phyloP scores from a whole-genome alignment of 2,113 vertebrate genomes.

The Syngnathus scovelli region DNA sequence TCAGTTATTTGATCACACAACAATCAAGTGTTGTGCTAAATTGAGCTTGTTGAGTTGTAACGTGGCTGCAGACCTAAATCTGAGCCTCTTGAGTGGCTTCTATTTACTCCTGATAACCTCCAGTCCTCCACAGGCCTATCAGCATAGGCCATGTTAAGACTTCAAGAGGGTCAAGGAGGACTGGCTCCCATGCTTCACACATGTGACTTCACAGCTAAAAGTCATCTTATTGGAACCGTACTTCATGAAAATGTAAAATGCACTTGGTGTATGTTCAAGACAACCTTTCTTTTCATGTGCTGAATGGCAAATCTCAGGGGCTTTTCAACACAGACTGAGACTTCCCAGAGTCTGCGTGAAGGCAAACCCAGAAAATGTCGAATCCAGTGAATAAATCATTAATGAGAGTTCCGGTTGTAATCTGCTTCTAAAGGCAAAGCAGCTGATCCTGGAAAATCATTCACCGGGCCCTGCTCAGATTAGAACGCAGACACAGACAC shows the following conservation, averaged over 20 bases:
- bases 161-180: slow-evolving; percentile 47
- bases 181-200: slow-evolving; percentile 9
- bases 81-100: slow-evolving; percentile 19
- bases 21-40: not conserved
- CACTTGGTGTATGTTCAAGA: not conserved
- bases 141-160: slow-evolving; percentile 31
- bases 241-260: slow-evolving; percentile 11
- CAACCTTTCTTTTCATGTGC: not conserved
- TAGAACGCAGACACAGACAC: slow-evolving; percentile 24
- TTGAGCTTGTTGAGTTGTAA: slow-evolving; percentile 25
- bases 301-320: slow-evolving; percentile 10
- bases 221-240: not conserved
- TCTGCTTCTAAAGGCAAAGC: slow-evolving; percentile 54
- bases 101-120: slow-evolving; percentile 63
- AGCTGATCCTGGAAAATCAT: slow-evolving; percentile 61
- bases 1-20: not conserved
- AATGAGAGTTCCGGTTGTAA: slow-evolving; percentile 49
- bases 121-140: slow-evolving; percentile 29
- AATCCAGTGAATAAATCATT: slow-evolving; percentile 60
- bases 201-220: not conserved
- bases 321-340: slow-evolving; percentile 1
- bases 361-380: slow-evolving; percentile 40
- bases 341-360: slow-evolving; percentile 11
- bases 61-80: slow-evolving; percentile 51
- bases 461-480: slow-evolving; percentile 45